A percentile compares a stretch with the other conserved stretches of the same genome.
phyloP scores from a whole-genome alignment of 2,888 invertebrate species.

The Argyra leucocephala region DNA sequence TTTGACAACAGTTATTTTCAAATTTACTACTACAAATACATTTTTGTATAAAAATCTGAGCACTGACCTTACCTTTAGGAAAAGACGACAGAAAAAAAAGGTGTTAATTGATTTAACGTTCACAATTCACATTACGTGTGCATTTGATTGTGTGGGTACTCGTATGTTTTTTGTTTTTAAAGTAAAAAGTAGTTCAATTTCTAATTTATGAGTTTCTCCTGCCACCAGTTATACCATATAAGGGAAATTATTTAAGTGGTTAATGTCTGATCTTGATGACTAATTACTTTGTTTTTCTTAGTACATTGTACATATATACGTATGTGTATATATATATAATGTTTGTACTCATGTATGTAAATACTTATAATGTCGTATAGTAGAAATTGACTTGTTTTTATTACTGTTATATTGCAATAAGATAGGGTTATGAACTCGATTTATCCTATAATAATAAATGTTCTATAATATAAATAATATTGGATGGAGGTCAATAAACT shows the following conservation, averaged over 20 bases:
- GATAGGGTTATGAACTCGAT: not conserved
- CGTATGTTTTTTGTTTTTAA: not conserved
- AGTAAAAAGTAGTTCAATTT: not conserved
- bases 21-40: no score
- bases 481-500: not conserved
- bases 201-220: not conserved
- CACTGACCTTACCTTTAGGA: no score
- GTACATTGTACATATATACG: no score
- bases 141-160: not conserved
- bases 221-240: not conserved
- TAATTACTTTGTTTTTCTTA: not conserved
- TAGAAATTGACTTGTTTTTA: not conserved
- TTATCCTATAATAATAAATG: not conserved
- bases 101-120: conserved; percentile 1
- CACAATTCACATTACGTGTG: not conserved
- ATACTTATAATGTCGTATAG: no score
- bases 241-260: not conserved
- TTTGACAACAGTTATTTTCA: no score
- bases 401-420: not conserved
- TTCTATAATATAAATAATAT: not conserved
- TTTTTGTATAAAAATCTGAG: no score
- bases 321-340: no score
- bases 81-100: not conserved
- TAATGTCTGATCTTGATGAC: not conserved
- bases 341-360: no score